Evolutionary conservation across 1,140 invertebrate genomes (phyloP).

Genomic region (Ectropis grisescens): DNA sequence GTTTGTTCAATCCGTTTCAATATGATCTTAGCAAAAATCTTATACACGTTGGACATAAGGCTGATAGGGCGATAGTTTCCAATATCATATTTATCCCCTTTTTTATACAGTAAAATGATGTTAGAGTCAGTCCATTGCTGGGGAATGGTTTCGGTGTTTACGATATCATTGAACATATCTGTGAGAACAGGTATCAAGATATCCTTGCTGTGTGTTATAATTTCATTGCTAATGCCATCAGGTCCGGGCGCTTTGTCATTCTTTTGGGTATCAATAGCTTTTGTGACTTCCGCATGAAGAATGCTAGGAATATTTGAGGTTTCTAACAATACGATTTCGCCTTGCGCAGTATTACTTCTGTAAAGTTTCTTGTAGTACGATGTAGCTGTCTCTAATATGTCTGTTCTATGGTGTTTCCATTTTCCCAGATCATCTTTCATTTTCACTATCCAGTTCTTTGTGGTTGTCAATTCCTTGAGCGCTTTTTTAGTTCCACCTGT

Average conservation of each 20-base stretch:
- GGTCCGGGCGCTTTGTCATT: slow-evolving; percentile 21
- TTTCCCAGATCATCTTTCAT: slow-evolving; percentile 12
- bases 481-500: slow-evolving; percentile 18
- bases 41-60: too few relatives aligned
- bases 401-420: slow-evolving; percentile 8
- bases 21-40: slow-evolving; percentile 2
- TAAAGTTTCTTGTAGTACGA: slow-evolving; percentile 19
- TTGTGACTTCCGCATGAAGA: too few relatives aligned
- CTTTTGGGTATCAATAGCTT: slow-evolving; percentile 4
- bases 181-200: slow-evolving; percentile 15
- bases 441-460: slow-evolving; percentile 15
- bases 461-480: slow-evolving; percentile 15
- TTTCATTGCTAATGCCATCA: slow-evolving; percentile 25
- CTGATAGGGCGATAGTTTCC: too few relatives aligned
- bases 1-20: slow-evolving; percentile 5
- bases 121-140: slow-evolving; percentile 25
- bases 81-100: too few relatives aligned
- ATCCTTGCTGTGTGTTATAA: slow-evolving; percentile 14
- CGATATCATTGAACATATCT: slow-evolving; percentile 22
- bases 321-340: slow-evolving; percentile 7
- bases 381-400: slow-evolving; percentile 17
- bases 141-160: too few relatives aligned
- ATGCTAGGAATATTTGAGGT: slow-evolving; percentile 11
- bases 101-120: slow-evolving; percentile 23
- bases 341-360: slow-evolving; percentile 4